Base-by-base conservation (phyloP, 2,888 invertebrate genomes). In the Notocelia uddmanniana region DNA sequence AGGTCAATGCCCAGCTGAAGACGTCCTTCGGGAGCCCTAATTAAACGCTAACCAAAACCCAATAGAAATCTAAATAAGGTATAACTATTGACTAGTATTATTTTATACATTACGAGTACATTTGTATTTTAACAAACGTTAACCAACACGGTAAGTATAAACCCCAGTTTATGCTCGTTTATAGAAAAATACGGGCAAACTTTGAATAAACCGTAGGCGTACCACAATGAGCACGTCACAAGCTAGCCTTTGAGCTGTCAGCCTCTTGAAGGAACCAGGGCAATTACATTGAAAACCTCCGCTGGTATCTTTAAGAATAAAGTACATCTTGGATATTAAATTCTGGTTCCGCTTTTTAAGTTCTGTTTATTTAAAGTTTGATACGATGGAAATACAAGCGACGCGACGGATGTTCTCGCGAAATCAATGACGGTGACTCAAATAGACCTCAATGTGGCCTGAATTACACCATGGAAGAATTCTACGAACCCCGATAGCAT, bases 191-290 rank as follows among this genome's bases (percentile, higher is more conserved):
- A 81, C 78, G 79, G 75, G 81, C 86, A 84, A 89, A 88, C 85
- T 89, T 91, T 91, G 90, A 92, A 93, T 92, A 91, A 90, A 89
- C 87, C 85, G 90, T 92, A 88, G 91, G 92, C 91, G 92, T 89
- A 84, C 89, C 85, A 93, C 93, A 93, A 93, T 93, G 89, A 90
- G 89, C 85, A 86, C 88, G 93, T 93, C 93, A 92, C 83, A 77
- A 87, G 80, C 85, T 85, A 87, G 83, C 92, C 92, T 93, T 93
- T 93, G 92, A 93, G 91, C 90, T 93, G 93, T 93, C 93, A 93
- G 85, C 74, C 83, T 79, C 87, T 89, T 91, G 90, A 93, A 93
- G 91, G 82, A 91, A 92, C 89, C 91, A 87, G 92, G 92, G 92
- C 93, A 93, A 93, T 93, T 93, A 93, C 90, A 92, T 91, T 91